Percentiles rank a stretch among this genome's conserved stretches.
These are phyloP conservation scores for Drosophila equinoxialis DNA, from an alignment of 1,140 invertebrate species.

Conservation along the genomic window DNA sequence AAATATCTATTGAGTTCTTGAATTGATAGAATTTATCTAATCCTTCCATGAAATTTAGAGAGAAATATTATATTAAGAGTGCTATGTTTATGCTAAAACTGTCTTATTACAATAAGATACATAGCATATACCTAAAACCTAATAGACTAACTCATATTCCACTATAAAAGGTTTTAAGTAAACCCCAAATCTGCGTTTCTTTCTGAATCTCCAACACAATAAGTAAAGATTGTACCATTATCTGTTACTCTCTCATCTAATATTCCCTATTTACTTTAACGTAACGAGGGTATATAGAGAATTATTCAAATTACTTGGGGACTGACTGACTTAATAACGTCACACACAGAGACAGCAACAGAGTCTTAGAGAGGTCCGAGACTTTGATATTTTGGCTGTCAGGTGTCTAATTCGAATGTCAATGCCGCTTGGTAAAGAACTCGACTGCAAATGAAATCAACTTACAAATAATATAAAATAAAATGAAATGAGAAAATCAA, in stretches of 20 bases:
- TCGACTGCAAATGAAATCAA: conserved; percentile 36
- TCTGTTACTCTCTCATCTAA: neutral
- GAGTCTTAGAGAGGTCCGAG: conserved; percentile 38
- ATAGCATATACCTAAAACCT: too few species aligned
- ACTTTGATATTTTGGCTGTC: conserved; percentile 55
- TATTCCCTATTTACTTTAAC: neutral
- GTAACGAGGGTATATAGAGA: neutral
- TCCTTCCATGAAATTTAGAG: too few species aligned
- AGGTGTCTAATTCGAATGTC: conserved; percentile 80
- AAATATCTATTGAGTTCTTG: too few species aligned
- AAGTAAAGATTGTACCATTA: too few species aligned
- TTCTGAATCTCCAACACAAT: too few species aligned
- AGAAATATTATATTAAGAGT: too few species aligned
- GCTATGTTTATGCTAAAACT: too few species aligned
- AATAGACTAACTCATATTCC: too few species aligned
- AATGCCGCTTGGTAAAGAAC: conserved; percentile 65
- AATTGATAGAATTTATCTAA: too few species aligned
- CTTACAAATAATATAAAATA: neutral
- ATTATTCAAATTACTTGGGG: conserved; percentile 30
- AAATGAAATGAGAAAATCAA: conserved; percentile 14
- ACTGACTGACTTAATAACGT: conserved; percentile 29
- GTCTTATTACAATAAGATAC: too few species aligned
- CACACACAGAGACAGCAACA: conserved; percentile 13
- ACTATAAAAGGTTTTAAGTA: too few species aligned
- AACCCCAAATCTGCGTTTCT: too few species aligned